These are phyloP conservation scores for Dendronephthya gigantea DNA, from an alignment of 64 coral and sea anemone species.

Conservation along the genomic window DNA sequence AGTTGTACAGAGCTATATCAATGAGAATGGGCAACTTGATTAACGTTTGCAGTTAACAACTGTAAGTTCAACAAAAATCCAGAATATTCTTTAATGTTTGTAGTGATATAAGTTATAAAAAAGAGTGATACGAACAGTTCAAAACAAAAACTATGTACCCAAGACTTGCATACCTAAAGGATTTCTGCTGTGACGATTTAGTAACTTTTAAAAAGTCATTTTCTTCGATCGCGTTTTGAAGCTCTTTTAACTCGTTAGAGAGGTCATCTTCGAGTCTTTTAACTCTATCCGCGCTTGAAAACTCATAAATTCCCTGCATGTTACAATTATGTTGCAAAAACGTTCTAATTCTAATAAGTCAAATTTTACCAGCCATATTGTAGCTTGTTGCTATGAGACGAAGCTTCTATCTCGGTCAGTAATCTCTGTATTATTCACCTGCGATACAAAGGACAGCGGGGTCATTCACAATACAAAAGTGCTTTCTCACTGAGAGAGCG, in stretches of 20 bases:
- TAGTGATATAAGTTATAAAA: too few relatives aligned
- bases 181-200: conserved; percentile 29
- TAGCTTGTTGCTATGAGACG: neutral
- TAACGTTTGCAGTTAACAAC: too few relatives aligned
- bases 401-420: too few relatives aligned
- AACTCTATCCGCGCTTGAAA: conserved; percentile 74
- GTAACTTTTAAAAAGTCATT: conserved; percentile 57
- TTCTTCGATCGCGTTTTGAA: conserved; percentile 94
- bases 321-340: neutral
- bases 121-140: too few relatives aligned
- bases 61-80: too few relatives aligned
- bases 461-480: too few relatives aligned
- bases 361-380: neutral
- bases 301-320: conserved; percentile 95
- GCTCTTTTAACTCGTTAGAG: conserved; percentile 71
- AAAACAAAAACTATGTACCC: neutral
- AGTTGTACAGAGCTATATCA: conserved; percentile 61
- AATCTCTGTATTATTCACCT: too few relatives aligned
- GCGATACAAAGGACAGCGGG: too few relatives aligned
- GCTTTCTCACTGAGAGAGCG: too few relatives aligned
- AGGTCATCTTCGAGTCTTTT: conserved; percentile 75
- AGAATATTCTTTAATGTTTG: too few relatives aligned
- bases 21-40: too few relatives aligned
- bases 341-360: neutral
- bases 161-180: conserved; percentile 41